Conservation (phyloP, 2,113 vertebrate species). For the Notarius quadriscutis region DNA sequence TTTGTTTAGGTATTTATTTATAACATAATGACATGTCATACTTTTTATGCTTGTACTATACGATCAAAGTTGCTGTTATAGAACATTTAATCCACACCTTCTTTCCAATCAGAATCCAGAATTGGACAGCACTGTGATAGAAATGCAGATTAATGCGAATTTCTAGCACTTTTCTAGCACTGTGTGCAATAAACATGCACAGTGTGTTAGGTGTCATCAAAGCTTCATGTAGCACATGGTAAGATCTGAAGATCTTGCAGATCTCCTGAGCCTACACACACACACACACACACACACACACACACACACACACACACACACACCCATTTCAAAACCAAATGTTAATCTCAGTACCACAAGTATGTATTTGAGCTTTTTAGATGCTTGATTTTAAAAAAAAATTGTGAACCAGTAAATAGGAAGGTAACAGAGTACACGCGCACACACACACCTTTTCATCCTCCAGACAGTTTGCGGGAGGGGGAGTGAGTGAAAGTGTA, state of each 20-base stretch:
- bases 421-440: not conserved
- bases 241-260: not conserved
- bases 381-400: not conserved
- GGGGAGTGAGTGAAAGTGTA: not conserved
- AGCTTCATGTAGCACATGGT: not conserved
- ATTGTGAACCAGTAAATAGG: not conserved
- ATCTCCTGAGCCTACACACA: not conserved
- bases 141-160: not conserved
- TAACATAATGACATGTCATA: not conserved
- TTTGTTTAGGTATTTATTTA: not conserved
- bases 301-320: not conserved
- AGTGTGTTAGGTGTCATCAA: not conserved
- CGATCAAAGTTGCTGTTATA: no score
- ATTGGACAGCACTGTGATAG: not conserved
- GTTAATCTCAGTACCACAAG: not conserved
- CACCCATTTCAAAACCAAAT: not conserved
- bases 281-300: not conserved
- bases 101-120: not conserved
- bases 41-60: not conserved
- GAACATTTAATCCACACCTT: not conserved
- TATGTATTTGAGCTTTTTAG: not conserved
- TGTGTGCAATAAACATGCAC: not conserved
- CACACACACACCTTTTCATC: not conserved
- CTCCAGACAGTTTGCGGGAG: no score
- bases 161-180: not conserved